Evolutionary conservation across 1,140 invertebrate genomes (phyloP).

Genomic region (Melipona quadrifasciata): DNA sequence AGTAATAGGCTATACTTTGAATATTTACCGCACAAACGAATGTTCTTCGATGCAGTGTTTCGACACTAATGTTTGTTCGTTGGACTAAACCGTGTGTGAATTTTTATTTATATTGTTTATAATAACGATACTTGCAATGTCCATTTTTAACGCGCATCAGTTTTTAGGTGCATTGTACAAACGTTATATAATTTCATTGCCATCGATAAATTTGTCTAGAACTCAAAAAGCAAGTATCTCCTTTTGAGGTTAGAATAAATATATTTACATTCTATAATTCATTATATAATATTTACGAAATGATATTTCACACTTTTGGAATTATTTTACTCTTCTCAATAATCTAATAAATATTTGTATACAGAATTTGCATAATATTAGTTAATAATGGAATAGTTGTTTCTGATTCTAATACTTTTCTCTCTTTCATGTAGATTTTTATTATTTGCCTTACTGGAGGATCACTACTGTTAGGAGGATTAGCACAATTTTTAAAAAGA

Average conservation of each 20-base stretch:
- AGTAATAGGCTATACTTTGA: conserved; percentile 32
- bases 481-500: conserved; percentile 80
- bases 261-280: conserved; percentile 55
- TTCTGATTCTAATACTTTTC: conserved; percentile 8
- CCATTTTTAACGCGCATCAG: conserved; percentile 66
- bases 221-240: conserved; percentile 76
- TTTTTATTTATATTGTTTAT: conserved; percentile 50
- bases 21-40: conserved; percentile 41
- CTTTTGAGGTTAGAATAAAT: conserved; percentile 66
- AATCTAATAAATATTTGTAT: background rate
- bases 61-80: conserved; percentile 29
- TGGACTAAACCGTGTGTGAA: background rate
- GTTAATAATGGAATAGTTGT: background rate
- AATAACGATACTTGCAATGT: conserved; percentile 68
- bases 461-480: conserved; percentile 76
- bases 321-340: background rate
- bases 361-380: conserved; percentile 14
- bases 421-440: conserved; percentile 72
- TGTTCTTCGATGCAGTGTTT: conserved; percentile 12
- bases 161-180: conserved; percentile 71
- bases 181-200: conserved; percentile 70
- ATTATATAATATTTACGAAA: conserved; percentile 70
- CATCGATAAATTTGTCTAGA: conserved; percentile 73
- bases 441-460: conserved; percentile 78
- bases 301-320: background rate